Evolutionary conservation across 2,888 invertebrate genomes (phyloP).

Genomic region (Lycocerus yunnanus): DNA sequence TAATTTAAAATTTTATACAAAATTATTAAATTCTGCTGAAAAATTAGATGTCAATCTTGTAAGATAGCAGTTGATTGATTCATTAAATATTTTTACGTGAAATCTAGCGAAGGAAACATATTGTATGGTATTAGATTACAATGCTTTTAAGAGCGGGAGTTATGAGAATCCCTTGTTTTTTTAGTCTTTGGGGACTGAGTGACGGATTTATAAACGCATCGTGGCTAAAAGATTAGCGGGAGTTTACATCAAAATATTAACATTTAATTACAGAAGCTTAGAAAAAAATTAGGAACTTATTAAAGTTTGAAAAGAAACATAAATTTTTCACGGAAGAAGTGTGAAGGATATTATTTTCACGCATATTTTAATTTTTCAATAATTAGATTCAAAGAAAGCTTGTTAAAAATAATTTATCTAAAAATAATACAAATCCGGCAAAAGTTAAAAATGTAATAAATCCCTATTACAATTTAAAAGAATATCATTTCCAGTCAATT

Average conservation of each 20-base stretch:
- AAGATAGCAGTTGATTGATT: neutral
- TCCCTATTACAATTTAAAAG: slow-evolving; percentile 30
- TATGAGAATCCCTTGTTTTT: slow-evolving; percentile 31
- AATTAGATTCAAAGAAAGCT: neutral
- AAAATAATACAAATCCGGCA: slow-evolving; percentile 19
- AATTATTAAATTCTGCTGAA: neutral
- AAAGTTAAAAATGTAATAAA: slow-evolving; percentile 28
- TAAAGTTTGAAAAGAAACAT: neutral
- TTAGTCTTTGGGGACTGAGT: slow-evolving; percentile 22
- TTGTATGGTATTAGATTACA: slow-evolving; percentile 33
- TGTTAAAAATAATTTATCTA: slow-evolving; percentile 20
- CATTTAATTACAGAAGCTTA: slow-evolving; percentile 33
- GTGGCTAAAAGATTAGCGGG: slow-evolving; percentile 28
- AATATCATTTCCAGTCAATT: slow-evolving; percentile 31
- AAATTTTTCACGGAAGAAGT: neutral
- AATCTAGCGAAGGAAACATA: slow-evolving; percentile 26
- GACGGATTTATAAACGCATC: slow-evolving; percentile 25
- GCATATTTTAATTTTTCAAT: neutral
- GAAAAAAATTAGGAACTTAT: slow-evolving; percentile 11
- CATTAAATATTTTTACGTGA: slow-evolving; percentile 2
- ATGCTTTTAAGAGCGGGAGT: slow-evolving; percentile 18
- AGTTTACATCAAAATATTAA: slow-evolving; percentile 36
- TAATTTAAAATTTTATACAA: neutral
- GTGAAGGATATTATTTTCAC: neutral
- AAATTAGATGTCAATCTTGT: neutral